A percentile compares a stretch with the other conserved stretches of the same genome.
phyloP scores from a whole-genome alignment of 2,888 invertebrate genomes.

The Diarsia brunnea region DNA sequence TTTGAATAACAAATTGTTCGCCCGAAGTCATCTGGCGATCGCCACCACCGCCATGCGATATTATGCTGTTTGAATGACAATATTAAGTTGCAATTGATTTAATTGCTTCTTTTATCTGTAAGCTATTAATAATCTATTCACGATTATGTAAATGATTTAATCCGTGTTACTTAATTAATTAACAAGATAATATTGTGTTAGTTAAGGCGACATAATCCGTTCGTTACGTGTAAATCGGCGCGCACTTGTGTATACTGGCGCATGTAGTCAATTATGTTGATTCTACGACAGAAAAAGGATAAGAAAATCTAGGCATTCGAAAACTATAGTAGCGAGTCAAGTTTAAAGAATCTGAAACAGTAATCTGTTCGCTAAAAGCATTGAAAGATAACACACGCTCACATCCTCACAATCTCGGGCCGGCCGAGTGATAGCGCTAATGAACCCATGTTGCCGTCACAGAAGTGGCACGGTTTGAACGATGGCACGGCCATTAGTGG shows the following conservation, averaged over 20 bases:
- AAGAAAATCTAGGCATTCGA: constrained; percentile 75
- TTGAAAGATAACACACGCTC: constrained; percentile 82
- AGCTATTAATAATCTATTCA: constrained; percentile 60
- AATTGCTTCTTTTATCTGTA: constrained; percentile 58
- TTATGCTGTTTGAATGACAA: constrained; percentile 64
- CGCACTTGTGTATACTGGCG: constrained; percentile 31
- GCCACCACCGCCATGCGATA: constrained; percentile 57
- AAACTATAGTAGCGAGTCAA: constrained; percentile 68
- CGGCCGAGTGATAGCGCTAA: constrained; percentile 86
- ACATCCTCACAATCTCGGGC: constrained; percentile 80
- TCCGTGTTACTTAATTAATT: constrained; percentile 62
- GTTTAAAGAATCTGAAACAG: constrained; percentile 76
- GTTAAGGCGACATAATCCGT: constrained; percentile 45
- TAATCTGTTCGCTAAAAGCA: constrained; percentile 87
- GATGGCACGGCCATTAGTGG: constrained; percentile 83
- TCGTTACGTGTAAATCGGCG: constrained; percentile 33
- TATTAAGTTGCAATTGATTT: constrained; percentile 69
- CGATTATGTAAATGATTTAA: constrained; percentile 65
- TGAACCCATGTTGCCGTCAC: constrained; percentile 88
- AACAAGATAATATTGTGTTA: constrained; percentile 64
- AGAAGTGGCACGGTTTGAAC: constrained; percentile 84
- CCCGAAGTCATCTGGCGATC: constrained; percentile 67
- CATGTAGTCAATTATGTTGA: constrained; percentile 52
- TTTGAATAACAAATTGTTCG: constrained; percentile 78
- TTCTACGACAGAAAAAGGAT: constrained; percentile 69